Evolutionary conservation across 2,888 invertebrate genomes (phyloP).

Genomic region (Invenusta paracnida): DNA sequence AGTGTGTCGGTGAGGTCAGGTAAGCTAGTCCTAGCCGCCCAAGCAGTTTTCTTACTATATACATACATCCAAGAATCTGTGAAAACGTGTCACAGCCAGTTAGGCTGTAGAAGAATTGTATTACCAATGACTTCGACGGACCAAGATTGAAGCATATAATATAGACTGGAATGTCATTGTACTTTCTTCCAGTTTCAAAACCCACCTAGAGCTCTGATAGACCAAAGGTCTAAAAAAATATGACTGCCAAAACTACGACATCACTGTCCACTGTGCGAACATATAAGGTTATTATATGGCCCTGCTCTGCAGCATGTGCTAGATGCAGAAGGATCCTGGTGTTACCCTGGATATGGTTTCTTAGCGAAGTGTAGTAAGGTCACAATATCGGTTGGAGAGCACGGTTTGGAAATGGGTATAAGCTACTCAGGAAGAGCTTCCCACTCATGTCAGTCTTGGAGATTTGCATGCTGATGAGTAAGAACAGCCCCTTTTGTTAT

Average conservation of each 20-base stretch:
- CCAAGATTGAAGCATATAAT: conserved; percentile 2
- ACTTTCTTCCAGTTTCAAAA: neutral
- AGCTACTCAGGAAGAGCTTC: too few relatives aligned
- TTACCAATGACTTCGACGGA: neutral
- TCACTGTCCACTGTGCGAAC: neutral
- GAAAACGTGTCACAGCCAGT: neutral
- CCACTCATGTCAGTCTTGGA: too few relatives aligned
- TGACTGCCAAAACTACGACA: neutral
- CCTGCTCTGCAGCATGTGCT: neutral
- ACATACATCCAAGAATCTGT: conserved; percentile 25
- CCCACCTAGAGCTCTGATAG: conserved; percentile 11
- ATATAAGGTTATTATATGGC: neutral
- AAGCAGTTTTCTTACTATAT: neutral
- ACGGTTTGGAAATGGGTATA: too few relatives aligned
- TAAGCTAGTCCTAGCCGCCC: conserved; percentile 12
- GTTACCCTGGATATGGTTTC: neutral
- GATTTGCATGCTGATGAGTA: too few relatives aligned
- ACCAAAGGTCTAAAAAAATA: neutral
- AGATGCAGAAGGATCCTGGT: neutral
- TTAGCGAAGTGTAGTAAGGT: neutral
- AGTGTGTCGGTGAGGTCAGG: conserved; percentile 19
- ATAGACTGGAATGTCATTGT: conserved; percentile 3
- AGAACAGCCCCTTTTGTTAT: too few relatives aligned
- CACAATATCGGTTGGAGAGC: too few relatives aligned
- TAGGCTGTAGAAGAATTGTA: neutral